Evolutionary conservation across 1,140 invertebrate genomes (phyloP), one percentile per base, ranked within the genome.

Genomic region (Neocloeon triangulifer): DNA sequence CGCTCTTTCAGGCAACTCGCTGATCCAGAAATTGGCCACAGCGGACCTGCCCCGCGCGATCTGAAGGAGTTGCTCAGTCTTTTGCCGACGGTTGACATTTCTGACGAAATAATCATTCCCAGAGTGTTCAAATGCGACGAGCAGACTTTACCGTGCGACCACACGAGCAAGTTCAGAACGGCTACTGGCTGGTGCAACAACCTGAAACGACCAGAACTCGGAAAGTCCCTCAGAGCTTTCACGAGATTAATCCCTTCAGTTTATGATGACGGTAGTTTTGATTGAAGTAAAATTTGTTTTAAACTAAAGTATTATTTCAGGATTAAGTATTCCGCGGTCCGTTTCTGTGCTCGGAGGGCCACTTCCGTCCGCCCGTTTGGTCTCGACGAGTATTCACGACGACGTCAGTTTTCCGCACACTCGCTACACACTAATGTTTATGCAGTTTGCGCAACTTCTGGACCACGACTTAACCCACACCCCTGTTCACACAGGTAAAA

Each of bases 121-220:
- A 46, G 53, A 40, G 50, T 55, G 19, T 56, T 55, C 39, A 44
- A 49, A 33, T 59, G 56, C 35, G 56, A 60, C 28, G 58, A 62
- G 34, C 51, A 55, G 36, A 51, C 52, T 9, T 40, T 62, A 7
- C 64, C 64, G 9, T 67, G 64, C 40, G 66, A 67, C 40, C 63
- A 66, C 36, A 68, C 64, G 1, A 45, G 52, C 14, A 51, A 49
- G 38, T 68, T 61, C 42, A 45, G 66, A 5, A 59, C 55, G 0
- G 47, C 51, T 10, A 62, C 59, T 15, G 64, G 64, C n/a, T 66
- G 64, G 62, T 67, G 64, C 37, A 67, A 67, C 38, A 69, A 67
- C 39, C 45, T 67, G 5, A 44, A 52, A 30, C 46, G 55, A 42
- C 64, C 64, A 1, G 46, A 55, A 25, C 50, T 41, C 30, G 64